Base-by-base conservation (phyloP, 2,888 invertebrate genomes). In the Drosophila gaucha region DNA sequence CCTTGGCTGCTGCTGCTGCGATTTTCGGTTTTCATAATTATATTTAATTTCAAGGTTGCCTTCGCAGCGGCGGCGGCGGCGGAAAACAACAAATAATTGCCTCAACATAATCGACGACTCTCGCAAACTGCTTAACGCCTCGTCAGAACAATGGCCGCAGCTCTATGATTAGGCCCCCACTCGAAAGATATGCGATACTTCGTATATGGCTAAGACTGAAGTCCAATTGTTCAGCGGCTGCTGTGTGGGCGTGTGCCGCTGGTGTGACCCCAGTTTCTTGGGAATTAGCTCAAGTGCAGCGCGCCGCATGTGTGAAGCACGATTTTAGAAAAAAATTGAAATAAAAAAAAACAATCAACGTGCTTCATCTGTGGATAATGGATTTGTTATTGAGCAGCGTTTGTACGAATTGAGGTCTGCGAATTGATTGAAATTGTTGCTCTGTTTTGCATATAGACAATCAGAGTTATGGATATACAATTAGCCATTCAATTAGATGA, bases 31-130 rank as follows among this genome's bases (percentile, higher is more conserved):
- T 71, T 73, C 75, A 84, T 84, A 85, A 85, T 88, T 85, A 86
- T 86, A 84, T 88, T 88, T 85, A 88, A 88, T 85, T 85, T 88
- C 88, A 85, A 88, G 84, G 88, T 80, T 88, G 74, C 52, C 67
- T 36, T 44, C 50, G 39, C 57, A 63, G 36, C 36, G 9, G 16
- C 35, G 10, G 5, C 22, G 22, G 35, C 16, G 36, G 62, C 80
- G 72, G 77, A 79, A 86, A 80, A 77, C 84, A 84, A 80, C 71
- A 82, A 65, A 82, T 73, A 73, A 87, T 82, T 66, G 74, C 67
- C 52, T 28, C 38, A 59, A 59, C 66, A 74, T 76, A 76, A 85
- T 84, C 67, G 84, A 50, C 55, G 74, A 56, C 38, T 57, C 76
- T 67, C 70, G 78, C 82, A 83, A 41, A 71, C 80, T 82, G 82